These are phyloP conservation scores for Agrochola circellaris DNA, from an alignment of 2,888 invertebrate species.

Conservation along the genomic window DNA sequence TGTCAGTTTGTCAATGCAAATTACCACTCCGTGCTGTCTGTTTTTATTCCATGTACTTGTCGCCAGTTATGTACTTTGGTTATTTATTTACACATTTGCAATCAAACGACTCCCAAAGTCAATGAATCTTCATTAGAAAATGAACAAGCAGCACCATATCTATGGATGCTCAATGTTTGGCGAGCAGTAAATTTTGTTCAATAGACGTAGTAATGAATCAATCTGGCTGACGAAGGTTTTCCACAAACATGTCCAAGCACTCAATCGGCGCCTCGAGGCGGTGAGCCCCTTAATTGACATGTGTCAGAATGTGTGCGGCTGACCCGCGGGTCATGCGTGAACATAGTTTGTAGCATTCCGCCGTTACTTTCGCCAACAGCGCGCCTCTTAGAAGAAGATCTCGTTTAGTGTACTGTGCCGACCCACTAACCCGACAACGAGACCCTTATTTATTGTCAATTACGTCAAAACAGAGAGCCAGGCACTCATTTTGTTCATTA, in stretches of 20 bases:
- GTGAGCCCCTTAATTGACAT: constrained; percentile 89
- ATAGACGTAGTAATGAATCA: constrained; percentile 87
- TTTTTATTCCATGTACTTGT: constrained; percentile 60
- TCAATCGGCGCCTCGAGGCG: constrained; percentile 86
- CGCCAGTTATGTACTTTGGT: constrained; percentile 53
- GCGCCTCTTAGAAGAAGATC: constrained; percentile 76
- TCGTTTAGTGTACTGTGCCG: constrained; percentile 74
- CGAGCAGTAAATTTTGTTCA: constrained; percentile 78
- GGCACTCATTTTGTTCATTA: constrained; percentile 46
- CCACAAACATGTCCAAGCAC: constrained; percentile 89
- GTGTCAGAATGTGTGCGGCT: constrained; percentile 89
- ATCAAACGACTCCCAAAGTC: constrained; percentile 54
- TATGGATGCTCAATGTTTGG: constrained; percentile 70
- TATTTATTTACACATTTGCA: constrained; percentile 56
- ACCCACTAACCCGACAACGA: constrained; percentile 73
- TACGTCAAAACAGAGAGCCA: constrained; percentile 63
- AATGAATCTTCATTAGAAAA: constrained; percentile 77
- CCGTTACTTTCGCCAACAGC: constrained; percentile 85
- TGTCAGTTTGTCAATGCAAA: constrained; percentile 80
- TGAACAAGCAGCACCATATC: constrained; percentile 71
- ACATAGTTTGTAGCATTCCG: constrained; percentile 85
- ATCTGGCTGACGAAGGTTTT: constrained; percentile 84
- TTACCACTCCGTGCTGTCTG: constrained; percentile 61
- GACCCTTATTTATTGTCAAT: constrained; percentile 73
- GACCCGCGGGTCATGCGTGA: constrained; percentile 88